phyloP scores from a whole-genome alignment of 2,888 invertebrate species.

The Calliopum simillimum region DNA sequence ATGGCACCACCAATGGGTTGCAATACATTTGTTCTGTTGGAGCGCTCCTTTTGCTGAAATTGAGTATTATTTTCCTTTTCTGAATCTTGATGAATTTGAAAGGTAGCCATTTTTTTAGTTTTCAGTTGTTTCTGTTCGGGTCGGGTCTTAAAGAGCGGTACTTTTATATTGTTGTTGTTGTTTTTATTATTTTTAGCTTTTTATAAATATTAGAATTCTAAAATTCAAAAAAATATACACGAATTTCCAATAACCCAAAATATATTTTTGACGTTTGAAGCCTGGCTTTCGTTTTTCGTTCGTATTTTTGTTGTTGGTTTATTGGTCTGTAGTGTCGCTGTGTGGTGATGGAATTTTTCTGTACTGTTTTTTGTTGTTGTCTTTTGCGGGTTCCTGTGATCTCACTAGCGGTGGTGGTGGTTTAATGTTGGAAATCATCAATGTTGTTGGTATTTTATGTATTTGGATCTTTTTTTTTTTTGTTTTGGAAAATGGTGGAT shows the following conservation, averaged over 20 bases:
- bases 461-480: conserved; percentile 43
- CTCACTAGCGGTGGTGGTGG: background rate
- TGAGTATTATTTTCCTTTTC: conserved; percentile 73
- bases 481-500: conserved; percentile 50
- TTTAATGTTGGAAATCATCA: conserved; percentile 24
- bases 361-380: background rate
- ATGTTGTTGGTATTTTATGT: conserved; percentile 24
- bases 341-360: background rate
- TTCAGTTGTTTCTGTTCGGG: conserved; percentile 22
- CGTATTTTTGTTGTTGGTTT: conserved; percentile 8
- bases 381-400: no score
- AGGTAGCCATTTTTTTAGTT: conserved; percentile 77
- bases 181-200: no score
- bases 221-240: conserved; percentile 17
- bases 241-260: conserved; percentile 1
- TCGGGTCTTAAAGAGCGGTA: background rate
- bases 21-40: conserved; percentile 42
- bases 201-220: conserved; percentile 18
- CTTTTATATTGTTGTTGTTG: conserved; percentile 3
- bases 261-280: conserved; percentile 28
- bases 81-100: conserved; percentile 82
- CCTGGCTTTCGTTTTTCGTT: conserved; percentile 4
- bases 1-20: conserved; percentile 39
- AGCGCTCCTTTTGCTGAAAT: conserved; percentile 47
- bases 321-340: background rate